phyloP scores from a whole-genome alignment of 2,888 invertebrate species.

The Lycia hirtaria region DNA sequence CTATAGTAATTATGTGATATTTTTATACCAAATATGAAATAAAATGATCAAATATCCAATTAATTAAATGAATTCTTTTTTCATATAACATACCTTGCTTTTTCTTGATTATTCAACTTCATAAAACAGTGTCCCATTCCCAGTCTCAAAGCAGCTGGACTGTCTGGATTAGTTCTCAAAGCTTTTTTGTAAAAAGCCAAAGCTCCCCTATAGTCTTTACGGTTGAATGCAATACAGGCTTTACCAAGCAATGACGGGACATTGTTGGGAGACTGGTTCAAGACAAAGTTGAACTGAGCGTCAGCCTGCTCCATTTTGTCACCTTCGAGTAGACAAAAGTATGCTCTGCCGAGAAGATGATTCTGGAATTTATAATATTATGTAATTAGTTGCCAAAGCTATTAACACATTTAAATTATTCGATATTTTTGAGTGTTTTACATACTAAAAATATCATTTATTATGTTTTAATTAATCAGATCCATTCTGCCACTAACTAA shows the following conservation, averaged over 20 bases:
- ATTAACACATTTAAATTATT: no score
- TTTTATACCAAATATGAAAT: background rate
- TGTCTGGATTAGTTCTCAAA: conserved; percentile 96
- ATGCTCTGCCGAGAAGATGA: conserved; percentile 98
- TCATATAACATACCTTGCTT: conserved; percentile 89
- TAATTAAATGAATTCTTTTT: no score
- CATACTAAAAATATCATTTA: no score
- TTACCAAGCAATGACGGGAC: conserved; percentile 99
- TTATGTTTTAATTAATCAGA: no score
- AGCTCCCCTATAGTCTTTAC: conserved; percentile 97
- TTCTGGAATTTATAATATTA: conserved; percentile 86
- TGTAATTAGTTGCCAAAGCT: background rate
- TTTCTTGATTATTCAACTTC: conserved; percentile 97
- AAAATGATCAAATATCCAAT: no score
- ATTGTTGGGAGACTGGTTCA: conserved; percentile 97
- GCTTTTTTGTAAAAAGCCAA: conserved; percentile 99
- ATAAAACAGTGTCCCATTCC: conserved; percentile 99
- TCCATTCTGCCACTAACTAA: no score
- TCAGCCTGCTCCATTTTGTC: conserved; percentile 99
- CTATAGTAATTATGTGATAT: background rate
- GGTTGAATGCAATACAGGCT: conserved; percentile 99
- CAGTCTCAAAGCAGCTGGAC: conserved; percentile 97
- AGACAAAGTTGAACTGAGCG: conserved; percentile 99
- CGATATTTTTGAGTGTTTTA: no score
- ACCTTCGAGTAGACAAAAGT: conserved; percentile 98